Evolutionary conservation across 2,113 vertebrate genomes (phyloP), one percentile per base, ranked within the genome.

Genomic region (Actinemys pallida): DNA sequence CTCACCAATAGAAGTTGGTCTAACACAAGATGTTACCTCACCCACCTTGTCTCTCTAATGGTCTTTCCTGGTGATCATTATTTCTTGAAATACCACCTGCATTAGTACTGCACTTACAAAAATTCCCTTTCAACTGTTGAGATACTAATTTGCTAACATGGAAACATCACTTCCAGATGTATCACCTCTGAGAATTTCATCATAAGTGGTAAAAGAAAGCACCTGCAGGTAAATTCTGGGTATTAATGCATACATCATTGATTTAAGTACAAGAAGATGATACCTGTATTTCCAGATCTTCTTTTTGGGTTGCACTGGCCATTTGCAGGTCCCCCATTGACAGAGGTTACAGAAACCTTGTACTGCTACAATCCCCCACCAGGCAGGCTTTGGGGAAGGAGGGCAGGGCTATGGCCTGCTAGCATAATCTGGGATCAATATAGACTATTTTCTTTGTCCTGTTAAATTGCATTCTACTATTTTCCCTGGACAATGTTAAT

Each of bases 161-260:
- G 57, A 90, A 95, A 85, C 92, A 92, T 93, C 87, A 84, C 83
- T 95, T 95, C 78, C 62, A 83, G 62, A 31, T 96, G 90, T 96
- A 88, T 96, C 95, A 95, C 94, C 95, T 93, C 81, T 84, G 57
- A 90, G 59, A 93, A 87, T 90, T 91, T 76, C 54, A 81, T 91
- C 86, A 47, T 31, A 85, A 8, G 54, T 88, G 56, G n/a, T 92
- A 90, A 92, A 94, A 81, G 39, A 90, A 42, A 86, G 81, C 88
- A 89, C 90, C 85, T 95, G 25, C 85, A 90, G 72, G 80, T 93
- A 93, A 93, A 95, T 91, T 94, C 89, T 91, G 53, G 54, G 78
- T 92, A 90, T 4, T 10, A 83, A 69, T 39, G 19, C 35, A 39
- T 39, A 22, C 8, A 10, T 72, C 65, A 10, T 39, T 72, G n/a